phyloP scores from a whole-genome alignment of 2,113 vertebrate species.

The Apteryx owenii region DNA sequence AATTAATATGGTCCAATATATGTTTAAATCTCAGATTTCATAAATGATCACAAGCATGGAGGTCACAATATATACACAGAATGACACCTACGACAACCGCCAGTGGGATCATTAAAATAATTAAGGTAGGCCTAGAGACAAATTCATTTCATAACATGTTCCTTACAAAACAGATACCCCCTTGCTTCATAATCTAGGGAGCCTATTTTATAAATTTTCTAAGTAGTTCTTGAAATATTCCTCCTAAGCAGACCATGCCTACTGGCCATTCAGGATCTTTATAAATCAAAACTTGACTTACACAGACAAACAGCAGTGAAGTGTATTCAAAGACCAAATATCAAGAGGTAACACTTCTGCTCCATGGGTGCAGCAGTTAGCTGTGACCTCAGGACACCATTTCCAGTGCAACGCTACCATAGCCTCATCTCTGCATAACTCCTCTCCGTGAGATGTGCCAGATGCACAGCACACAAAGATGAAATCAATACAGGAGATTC shows the following conservation, averaged over 20 bases:
- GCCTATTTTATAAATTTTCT: constrained; percentile 40
- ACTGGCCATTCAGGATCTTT: neutral
- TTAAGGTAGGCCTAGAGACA: constrained; percentile 63
- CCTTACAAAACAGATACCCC: constrained; percentile 58
- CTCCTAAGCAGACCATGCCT: constrained; percentile 13
- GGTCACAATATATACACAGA: constrained; percentile 53
- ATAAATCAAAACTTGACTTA: neutral
- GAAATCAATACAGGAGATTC: neutral
- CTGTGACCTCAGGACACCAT: neutral
- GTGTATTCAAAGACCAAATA: neutral
- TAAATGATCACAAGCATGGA: constrained; percentile 39
- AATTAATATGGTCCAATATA: constrained; percentile 18
- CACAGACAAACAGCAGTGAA: neutral
- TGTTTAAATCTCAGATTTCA: constrained; percentile 51
- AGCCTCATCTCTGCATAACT: neutral
- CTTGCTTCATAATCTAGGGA: constrained; percentile 38
- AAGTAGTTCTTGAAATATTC: constrained; percentile 26
- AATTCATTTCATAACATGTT: constrained; percentile 51
- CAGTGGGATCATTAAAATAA: constrained; percentile 66
- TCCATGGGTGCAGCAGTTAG: neutral
- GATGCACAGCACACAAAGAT: neutral
- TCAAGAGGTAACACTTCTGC: neutral
- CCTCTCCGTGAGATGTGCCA: neutral
- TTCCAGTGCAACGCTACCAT: neutral
- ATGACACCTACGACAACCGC: constrained; percentile 43